phyloP scores from a whole-genome alignment of 2,888 invertebrate genomes.

The Rhyacophila evoluta region DNA sequence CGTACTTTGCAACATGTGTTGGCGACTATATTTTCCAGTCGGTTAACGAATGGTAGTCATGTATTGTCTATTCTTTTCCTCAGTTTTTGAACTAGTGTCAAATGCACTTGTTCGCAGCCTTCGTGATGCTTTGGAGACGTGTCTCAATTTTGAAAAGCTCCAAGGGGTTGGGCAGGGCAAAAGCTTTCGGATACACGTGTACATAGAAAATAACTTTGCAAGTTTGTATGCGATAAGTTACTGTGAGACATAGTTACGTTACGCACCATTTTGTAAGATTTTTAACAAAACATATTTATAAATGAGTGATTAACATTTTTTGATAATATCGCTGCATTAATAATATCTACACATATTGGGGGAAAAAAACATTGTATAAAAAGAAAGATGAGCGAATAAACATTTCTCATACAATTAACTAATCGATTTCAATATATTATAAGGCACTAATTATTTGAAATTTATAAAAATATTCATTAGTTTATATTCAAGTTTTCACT shows the following conservation, averaged over 20 bases:
- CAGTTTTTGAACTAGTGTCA: conserved; percentile 39
- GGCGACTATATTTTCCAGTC: conserved; percentile 10
- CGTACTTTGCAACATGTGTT: conserved; percentile 28
- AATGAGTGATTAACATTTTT: too few relatives aligned
- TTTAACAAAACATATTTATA: too few relatives aligned
- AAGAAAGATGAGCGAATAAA: too few relatives aligned
- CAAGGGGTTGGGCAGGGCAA: background rate
- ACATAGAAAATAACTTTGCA: background rate
- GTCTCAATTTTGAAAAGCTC: conserved; percentile 31
- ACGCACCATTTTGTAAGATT: too few relatives aligned
- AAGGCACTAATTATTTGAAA: too few relatives aligned
- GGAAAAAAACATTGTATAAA: too few relatives aligned
- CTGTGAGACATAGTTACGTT: background rate
- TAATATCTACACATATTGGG: too few relatives aligned
- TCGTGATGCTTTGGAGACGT: conserved; percentile 34
- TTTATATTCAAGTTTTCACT: too few relatives aligned
- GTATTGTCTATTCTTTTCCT: conserved; percentile 43
- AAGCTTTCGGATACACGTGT: background rate
- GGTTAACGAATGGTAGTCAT: conserved; percentile 32
- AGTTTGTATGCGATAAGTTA: background rate
- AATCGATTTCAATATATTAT: too few relatives aligned
- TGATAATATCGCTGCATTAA: too few relatives aligned
- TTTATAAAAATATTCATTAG: too few relatives aligned
- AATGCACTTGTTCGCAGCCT: conserved; percentile 42
- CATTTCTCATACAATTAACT: too few relatives aligned